phyloP scores from a whole-genome alignment of 2,113 vertebrate genomes.

The Callithrix jacchus region DNA sequence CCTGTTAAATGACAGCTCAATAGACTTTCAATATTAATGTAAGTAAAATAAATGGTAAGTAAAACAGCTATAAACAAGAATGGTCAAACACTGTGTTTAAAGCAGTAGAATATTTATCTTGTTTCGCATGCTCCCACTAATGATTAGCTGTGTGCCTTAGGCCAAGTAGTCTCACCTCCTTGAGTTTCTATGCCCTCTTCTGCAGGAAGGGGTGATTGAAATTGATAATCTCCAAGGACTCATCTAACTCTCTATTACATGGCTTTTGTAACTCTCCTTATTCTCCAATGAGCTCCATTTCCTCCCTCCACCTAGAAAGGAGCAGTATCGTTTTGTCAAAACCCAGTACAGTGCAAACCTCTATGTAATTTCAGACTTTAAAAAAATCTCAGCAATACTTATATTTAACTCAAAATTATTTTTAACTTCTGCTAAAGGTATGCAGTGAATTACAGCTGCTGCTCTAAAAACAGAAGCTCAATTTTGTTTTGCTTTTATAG shows the following conservation, averaged over 20 bases:
- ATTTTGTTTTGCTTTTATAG: neutral
- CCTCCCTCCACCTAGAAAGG: neutral
- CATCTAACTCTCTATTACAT: neutral
- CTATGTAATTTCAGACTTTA: neutral
- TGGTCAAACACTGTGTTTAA: neutral
- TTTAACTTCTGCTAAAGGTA: neutral
- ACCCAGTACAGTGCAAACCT: neutral
- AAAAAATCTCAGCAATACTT: neutral
- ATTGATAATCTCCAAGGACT: neutral
- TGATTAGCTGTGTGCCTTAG: neutral
- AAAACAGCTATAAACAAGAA: neutral
- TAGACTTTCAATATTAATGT: neutral
- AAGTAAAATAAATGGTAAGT: neutral
- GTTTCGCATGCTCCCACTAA: neutral
- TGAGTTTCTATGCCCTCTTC: neutral
- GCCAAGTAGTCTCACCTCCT: neutral
- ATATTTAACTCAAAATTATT: slow-evolving; percentile 16
- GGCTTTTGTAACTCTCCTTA: neutral
- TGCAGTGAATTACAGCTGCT: neutral
- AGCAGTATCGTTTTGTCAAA: neutral
- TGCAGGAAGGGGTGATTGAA: neutral
- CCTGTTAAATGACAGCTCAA: neutral
- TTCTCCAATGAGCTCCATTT: neutral
- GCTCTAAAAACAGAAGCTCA: neutral
- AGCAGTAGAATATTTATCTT: neutral